A percentile compares a stretch with the other conserved stretches of the same genome.
Evolutionary conservation across 2,113 vertebrate genomes (phyloP).

Genomic region (Psilopsiagon aurifrons): DNA sequence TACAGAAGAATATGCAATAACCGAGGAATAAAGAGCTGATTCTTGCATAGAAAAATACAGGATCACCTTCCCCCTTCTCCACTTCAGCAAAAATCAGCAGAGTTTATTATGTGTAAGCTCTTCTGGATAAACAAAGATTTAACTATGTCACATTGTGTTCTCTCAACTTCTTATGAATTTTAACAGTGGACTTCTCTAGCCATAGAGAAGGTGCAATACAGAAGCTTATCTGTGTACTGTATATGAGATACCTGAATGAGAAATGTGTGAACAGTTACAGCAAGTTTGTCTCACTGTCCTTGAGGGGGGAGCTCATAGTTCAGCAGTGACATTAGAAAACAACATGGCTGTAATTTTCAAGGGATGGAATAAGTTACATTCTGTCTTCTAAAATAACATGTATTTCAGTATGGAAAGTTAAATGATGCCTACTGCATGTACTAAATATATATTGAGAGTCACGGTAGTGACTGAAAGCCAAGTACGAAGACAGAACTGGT

Average conservation of each 20-base stretch:
- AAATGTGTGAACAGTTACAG: neutral
- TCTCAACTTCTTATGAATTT: neutral
- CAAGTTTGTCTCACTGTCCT: neutral
- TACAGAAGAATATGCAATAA: neutral
- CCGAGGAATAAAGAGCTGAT: neutral
- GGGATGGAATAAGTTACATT: conserved; percentile 25
- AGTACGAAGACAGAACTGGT: neutral
- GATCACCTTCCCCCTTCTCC: neutral
- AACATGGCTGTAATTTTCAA: conserved; percentile 55
- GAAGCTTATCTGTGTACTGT: neutral
- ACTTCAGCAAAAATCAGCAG: neutral
- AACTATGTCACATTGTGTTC: neutral
- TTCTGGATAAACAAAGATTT: neutral
- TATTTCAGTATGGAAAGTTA: conserved; percentile 60
- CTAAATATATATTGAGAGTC: conserved; percentile 62
- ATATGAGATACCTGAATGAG: neutral
- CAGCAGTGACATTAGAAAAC: conserved; percentile 45
- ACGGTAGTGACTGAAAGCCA: conserved; percentile 18
- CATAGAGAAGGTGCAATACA: neutral
- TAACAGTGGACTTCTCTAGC: neutral
- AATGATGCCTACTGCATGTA: conserved; percentile 52
- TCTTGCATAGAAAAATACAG: neutral
- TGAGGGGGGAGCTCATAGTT: conserved; percentile 27
- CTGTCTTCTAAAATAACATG: conserved; percentile 60
- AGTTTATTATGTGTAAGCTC: neutral